A percentile compares a stretch with the other conserved stretches of the same genome.
Evolutionary conservation across 2,888 invertebrate species (phyloP).

Genomic region (Pseudococcus jackbeardsleyi): DNA sequence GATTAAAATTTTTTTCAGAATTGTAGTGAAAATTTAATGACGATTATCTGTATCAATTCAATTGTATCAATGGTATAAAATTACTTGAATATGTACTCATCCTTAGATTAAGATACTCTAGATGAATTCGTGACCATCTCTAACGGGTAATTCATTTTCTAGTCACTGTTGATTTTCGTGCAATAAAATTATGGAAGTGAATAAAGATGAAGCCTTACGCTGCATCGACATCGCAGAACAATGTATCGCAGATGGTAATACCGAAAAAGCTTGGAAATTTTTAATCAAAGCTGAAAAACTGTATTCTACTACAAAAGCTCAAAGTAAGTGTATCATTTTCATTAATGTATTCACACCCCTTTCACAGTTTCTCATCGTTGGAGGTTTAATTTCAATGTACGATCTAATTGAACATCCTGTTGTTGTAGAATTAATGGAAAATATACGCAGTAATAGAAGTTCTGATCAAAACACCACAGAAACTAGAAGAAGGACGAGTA

Average conservation of each 20-base stretch:
- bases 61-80: neutral
- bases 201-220: constrained; percentile 91
- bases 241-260: constrained; percentile 80
- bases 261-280: constrained; percentile 90
- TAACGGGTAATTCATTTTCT: neutral
- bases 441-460: constrained; percentile 9
- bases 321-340: constrained; percentile 74
- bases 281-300: constrained; percentile 89
- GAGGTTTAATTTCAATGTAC: neutral
- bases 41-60: too few relatives aligned
- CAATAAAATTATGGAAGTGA: constrained; percentile 79
- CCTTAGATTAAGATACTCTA: neutral
- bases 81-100: neutral
- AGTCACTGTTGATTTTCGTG: neutral
- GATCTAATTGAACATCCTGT: constrained; percentile 1
- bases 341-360: too few relatives aligned
- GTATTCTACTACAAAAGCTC: constrained; percentile 86
- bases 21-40: neutral
- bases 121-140: neutral
- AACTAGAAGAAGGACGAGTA: constrained; percentile 43
- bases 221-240: constrained; percentile 89
- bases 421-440: constrained; percentile 14
- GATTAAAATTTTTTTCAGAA: neutral
- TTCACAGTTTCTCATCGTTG: neutral
- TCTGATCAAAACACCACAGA: constrained; percentile 14